phyloP scores from a whole-genome alignment of 2,113 vertebrate species.

The Recurvirostra avosetta region DNA sequence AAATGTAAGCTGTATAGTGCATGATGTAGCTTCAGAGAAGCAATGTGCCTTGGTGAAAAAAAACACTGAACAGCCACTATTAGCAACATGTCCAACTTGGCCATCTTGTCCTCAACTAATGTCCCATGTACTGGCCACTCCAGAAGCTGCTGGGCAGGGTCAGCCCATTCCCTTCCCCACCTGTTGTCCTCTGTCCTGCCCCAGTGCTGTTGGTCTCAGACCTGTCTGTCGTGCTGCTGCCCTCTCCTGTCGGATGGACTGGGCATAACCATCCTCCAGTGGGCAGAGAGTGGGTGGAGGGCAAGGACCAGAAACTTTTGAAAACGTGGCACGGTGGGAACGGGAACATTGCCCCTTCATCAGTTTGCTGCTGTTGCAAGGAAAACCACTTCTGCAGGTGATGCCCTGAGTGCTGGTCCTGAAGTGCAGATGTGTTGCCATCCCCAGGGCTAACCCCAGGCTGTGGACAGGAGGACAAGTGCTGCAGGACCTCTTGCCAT shows the following conservation, averaged over 20 bases:
- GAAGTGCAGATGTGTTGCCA: not conserved
- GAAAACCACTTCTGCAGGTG: not conserved
- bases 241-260: not conserved
- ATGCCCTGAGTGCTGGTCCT: accelerated
- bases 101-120: not conserved
- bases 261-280: not conserved
- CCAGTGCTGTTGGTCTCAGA: not conserved
- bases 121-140: not conserved
- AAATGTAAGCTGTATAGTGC: not conserved
- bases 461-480: accelerated
- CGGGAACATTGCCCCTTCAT: accelerated
- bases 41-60: not conserved
- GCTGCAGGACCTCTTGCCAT: not conserved
- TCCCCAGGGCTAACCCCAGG: not conserved
- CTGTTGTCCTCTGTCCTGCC: not conserved
- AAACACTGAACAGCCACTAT: not conserved
- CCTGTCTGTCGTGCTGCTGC: not conserved
- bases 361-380: not conserved
- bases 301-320: not conserved
- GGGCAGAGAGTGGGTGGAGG: accelerated
- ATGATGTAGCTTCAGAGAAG: not conserved
- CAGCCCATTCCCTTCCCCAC: not conserved
- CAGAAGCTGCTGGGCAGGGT: not conserved
- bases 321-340: not conserved
- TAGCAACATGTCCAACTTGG: accelerated